Conservation (phyloP, 2,888 invertebrate species). For the Dynastes maya region DNA sequence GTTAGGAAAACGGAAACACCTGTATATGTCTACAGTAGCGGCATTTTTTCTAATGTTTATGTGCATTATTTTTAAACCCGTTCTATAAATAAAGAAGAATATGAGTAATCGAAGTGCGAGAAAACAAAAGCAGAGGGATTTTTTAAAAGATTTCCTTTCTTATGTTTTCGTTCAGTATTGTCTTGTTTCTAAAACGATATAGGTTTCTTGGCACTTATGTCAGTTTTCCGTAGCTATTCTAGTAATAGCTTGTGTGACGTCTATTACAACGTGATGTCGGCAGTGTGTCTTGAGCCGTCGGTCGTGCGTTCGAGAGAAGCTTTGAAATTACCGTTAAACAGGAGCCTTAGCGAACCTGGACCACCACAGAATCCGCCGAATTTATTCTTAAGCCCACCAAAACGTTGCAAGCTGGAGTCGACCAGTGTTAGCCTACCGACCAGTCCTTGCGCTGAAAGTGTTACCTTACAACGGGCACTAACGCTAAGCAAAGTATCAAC, state of each 20-base stretch:
- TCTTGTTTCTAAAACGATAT: conserved; percentile 53
- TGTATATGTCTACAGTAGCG: too few species aligned
- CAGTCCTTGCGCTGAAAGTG: conserved; percentile 74
- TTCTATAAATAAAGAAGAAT: neutral
- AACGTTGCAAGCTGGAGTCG: conserved; percentile 74
- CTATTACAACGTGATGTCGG: conserved; percentile 69
- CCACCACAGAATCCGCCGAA: conserved; percentile 68
- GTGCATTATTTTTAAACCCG: too few species aligned
- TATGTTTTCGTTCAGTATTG: conserved; percentile 43
- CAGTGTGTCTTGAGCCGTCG: conserved; percentile 72
- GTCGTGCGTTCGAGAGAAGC: conserved; percentile 73
- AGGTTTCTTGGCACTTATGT: conserved; percentile 59
- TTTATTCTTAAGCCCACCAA: conserved; percentile 68
- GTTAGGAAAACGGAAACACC: too few species aligned
- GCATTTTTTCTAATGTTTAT: too few species aligned
- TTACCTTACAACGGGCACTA: conserved; percentile 72
- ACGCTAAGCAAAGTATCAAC: conserved; percentile 73
- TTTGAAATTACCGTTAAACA: conserved; percentile 73
- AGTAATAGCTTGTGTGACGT: conserved; percentile 69
- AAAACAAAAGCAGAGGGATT: neutral
- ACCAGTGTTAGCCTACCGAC: conserved; percentile 70
- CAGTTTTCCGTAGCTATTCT: conserved; percentile 67
- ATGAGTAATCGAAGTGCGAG: conserved; percentile 5
- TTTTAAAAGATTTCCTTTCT: conserved; percentile 20
- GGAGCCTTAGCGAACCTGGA: conserved; percentile 75